Base-by-base conservation (phyloP, 2,797 vertebrate species). In the Martes flavigula region DNA sequence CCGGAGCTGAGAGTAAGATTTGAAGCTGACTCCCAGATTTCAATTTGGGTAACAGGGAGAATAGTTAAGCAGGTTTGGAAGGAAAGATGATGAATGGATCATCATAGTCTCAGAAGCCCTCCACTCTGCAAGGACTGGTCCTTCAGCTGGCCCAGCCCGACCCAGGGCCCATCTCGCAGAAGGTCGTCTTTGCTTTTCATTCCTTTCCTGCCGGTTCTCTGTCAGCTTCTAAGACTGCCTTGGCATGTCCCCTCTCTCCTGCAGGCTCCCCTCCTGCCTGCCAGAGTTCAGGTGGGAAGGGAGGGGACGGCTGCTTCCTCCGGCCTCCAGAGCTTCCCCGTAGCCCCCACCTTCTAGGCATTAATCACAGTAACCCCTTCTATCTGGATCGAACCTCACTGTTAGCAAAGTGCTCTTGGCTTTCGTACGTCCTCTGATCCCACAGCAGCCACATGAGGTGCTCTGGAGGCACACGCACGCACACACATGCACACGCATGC, bases 401-500 rank as follows among this genome's bases (percentile, higher is more conserved):
- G 4, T 35, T 32, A 68, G 30, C 93, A 43, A 32, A 20, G 81
- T 40, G 25, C 48, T 51, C 64, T 9, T 73, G n/a, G 81, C 43
- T 85, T 68, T 68, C 62, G 38, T 85, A 70, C n/a, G 7, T 79
- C 81, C 20, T 60, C 72, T 32, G 27, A 90, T 58, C 20, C 43
- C 56, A 25, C 4, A 25, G 25, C 54, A 79, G 43, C 40, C 40
- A n/a, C 0, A 2, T 51, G 81, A 48, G 15, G 38, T 27, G 35
- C 64, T 23, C n/a, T 85, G n/a, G 60, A 79, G 10, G 38, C 27
- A 2, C 2, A 12, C 4, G 5, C 32, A 12, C 4, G 38, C 27
- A 2, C 2, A 1, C 1, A 13, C 43, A 12, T 2, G 3, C 32
- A 12, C 4, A 40, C 40, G 40, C 40, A 40, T 6, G 40, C 40